phyloP scores from a whole-genome alignment of 2,888 invertebrate species.

The Neocrepidodera transversa region DNA sequence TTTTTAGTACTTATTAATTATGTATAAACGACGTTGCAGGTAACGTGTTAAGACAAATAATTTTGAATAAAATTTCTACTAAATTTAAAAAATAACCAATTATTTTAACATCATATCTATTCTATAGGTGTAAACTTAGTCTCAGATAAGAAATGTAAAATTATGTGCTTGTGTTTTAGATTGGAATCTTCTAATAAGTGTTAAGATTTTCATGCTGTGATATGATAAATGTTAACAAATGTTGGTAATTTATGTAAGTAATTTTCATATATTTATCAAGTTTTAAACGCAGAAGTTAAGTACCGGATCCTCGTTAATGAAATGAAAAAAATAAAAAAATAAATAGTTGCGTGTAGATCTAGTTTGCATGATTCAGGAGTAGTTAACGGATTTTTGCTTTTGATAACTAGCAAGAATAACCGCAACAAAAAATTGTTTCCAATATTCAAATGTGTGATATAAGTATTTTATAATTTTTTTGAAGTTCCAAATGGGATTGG shows the following conservation, averaged over 20 bases:
- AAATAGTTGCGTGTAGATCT: too few species aligned
- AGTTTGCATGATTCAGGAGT: too few species aligned
- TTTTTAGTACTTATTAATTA: too few species aligned
- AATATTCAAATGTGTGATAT: too few species aligned
- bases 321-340: too few species aligned
- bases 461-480: not conserved
- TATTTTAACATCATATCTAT: too few species aligned
- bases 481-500: not conserved
- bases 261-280: not conserved
- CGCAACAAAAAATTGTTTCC: not conserved
- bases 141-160: slow-evolving; percentile 4
- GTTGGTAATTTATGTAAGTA: not conserved
- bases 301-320: too few species aligned
- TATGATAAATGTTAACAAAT: not conserved
- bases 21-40: too few species aligned
- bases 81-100: too few species aligned
- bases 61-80: too few species aligned
- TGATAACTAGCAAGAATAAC: not conserved
- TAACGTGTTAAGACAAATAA: too few species aligned
- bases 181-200: not conserved
- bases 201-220: not conserved
- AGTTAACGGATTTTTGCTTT: too few species aligned
- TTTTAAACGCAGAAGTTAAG: not conserved
- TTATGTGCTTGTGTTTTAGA: slow-evolving; percentile 10
- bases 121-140: not conserved